Base-by-base conservation (phyloP, 2,113 vertebrate genomes). In the Pandion haliaetus region DNA sequence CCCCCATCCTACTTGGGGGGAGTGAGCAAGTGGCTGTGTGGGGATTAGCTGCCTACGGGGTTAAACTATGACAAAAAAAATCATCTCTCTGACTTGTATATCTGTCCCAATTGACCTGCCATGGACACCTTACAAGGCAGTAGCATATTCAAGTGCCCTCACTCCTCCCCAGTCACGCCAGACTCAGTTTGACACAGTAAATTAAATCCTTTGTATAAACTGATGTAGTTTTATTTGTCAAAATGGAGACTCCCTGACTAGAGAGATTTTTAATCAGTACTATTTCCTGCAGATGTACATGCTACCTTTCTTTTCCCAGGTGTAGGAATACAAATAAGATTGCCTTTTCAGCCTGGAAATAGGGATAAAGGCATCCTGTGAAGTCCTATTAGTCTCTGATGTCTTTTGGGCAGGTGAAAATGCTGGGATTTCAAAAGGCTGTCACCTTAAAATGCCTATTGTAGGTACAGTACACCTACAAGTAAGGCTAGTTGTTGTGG, bases 1-100 rank as follows among this genome's bases (percentile, higher is more conserved):
- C 47, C 17, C 7, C 25, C 23, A 18, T 87, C 54, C 0, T 6
- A 17, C 6, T 47, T 6, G 17, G 12, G 6, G 3, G 8, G 12
- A 36, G 25, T 16, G 17, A 63, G 16, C 2, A 5, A 82, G 36
- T 14, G 14, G 6, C 69, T 65, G 9, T 78, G 26, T 78, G 61
- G 55, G 20, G 55, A 66, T 82, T 88, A 82, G 66, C 45, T 94
- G 66, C 52, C 32, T 90, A 14, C 32, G 49, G 20, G 25, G 29
- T 69, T 95, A 73, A 94, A 69, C 72, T 23, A 26, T 0, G 0
- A 61, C 49, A 65, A 47, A 61, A 42, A 50, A 54, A 58, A 25
- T 45, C 4, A 12, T 67, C 16, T 81, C n/a, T 84, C 29, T 74
- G 74, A 50, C n/a, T 66, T 71, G 13, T 65, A 7, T 45, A 25